phyloP scores from a whole-genome alignment of 2,888 invertebrate genomes.

The Calliopum simillimum region DNA sequence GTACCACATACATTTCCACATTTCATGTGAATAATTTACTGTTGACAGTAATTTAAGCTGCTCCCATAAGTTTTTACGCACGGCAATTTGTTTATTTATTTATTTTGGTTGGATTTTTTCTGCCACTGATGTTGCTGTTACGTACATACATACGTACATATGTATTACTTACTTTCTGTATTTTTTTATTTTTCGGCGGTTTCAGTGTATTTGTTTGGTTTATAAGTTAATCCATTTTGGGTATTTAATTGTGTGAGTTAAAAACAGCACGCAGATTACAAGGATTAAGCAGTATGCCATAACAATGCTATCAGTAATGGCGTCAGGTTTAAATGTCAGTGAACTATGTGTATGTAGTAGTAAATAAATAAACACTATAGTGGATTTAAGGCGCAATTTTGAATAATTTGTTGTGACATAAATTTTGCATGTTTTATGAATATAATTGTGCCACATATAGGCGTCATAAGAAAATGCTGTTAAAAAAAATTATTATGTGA shows the following conservation, averaged over 20 bases:
- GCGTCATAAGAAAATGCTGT: no score
- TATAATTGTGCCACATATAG: no score
- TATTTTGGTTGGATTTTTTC: constrained; percentile 13
- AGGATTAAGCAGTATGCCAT: neutral
- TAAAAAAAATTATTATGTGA: no score
- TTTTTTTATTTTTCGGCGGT: no score
- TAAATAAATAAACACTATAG: constrained; percentile 6
- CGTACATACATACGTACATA: no score
- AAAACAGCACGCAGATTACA: neutral
- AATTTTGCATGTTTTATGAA: no score
- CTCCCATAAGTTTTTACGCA: constrained; percentile 23
- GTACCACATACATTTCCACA: no score
- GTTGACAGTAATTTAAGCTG: constrained; percentile 34
- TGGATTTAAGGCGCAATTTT: neutral
- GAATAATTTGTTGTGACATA: constrained; percentile 2
- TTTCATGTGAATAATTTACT: constrained; percentile 30
- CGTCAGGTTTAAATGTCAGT: neutral
- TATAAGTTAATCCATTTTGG: constrained; percentile 25
- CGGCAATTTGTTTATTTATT: constrained; percentile 22
- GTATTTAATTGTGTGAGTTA: constrained; percentile 21
- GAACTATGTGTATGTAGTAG: neutral
- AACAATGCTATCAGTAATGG: constrained; percentile 1
- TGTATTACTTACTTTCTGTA: no score
- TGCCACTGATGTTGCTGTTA: neutral
- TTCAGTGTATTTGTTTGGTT: constrained; percentile 17